Base-by-base conservation (phyloP, 2,888 invertebrate species). In the Chloroclysta siterata region DNA sequence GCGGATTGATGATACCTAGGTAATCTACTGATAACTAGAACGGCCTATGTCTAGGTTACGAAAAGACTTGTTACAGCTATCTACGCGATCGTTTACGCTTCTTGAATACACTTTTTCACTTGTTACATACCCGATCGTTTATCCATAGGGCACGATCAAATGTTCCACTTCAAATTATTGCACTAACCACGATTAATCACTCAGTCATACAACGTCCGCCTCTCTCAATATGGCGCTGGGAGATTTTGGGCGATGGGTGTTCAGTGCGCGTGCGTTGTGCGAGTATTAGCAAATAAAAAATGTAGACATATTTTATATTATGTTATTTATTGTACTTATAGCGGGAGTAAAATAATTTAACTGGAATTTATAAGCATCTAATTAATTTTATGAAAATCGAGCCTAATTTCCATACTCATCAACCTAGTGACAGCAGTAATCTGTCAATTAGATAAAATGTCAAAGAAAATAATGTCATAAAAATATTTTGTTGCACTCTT, bases 161-260 rank as follows among this genome's bases (percentile, higher is more conserved):
- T 87, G 82, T 88, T 93, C 90, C 90, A 92, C 93, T 91, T 89
- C 89, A 88, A 93, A 85, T 87, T 89, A 91, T 90, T 90, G 90
- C 93, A 93, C 89, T 90, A 93, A 90, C 89, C 93, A 92, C 92
- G 87, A 88, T 89, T 92, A 88, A 88, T 91, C 89, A 92, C 89
- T 93, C 92, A 89, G 91, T 92, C 92, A 93, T 93, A 94, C 94
- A 94, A 94, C 94, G 94, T 94, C 95, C 95, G 95, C 95, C 95
- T 95, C 95, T 95, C 94, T 94, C 95, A 95, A 95, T 95, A 95
- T 95, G 95, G 95, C 95, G 95, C 94, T 94, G 90, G 91, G 94
- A 91, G 94, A 93, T 93, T 94, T 94, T 93, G 90, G 91, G 90
- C 89, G 90, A 90, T 85, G 90, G 88, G 85, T 84, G 87, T 92